Evolutionary conservation across 2,113 vertebrate species (phyloP), one percentile per base, ranked within the genome.

Genomic region (Pipa parva): DNA sequence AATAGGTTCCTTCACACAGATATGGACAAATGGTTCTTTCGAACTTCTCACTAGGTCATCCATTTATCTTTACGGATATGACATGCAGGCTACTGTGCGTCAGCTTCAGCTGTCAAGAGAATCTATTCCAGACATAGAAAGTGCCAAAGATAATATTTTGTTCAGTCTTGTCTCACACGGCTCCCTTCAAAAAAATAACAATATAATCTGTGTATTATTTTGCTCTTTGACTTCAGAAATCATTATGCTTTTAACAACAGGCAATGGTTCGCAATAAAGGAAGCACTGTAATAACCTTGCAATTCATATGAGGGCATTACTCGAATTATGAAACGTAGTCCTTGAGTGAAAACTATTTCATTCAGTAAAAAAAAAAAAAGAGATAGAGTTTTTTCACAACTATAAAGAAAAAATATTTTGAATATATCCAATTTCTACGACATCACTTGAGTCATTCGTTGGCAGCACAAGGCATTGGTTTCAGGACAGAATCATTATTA

Each of bases 131-230:
- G 46, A 49, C 46, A 49, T 20, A 49, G 10, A 49, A 49, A 49
- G 46, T 49, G 46, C 46, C 46, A 49, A 49, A 49, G 20, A 49
- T 24, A 49, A 49, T 49, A 49, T 49, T 49, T 22, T 49, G 9
- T 49, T 20, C 46, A 49, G 46, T 13, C 21, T 20, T 13, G 21
- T 4, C 20, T 49, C 46, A 49, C 21, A 49, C 18, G 22, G 18
- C 7, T 12, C 21, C 21, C 7, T 21, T 22, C 18, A 9, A 2
- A 22, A 49, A 22, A 22, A 21, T 24, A 49, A 22, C 46, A 49
- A 21, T 49, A 22, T 49, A 49, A 49, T 1, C 46, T 20, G 1
- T 7, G 21, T 49, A 49, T 49, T 49, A 21, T 49, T 49, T 24
- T 49, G 46, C 46, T 49, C 46, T 20, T 49, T 49, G 46, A 24